A percentile compares a stretch with the other conserved stretches of the same genome.
These are phyloP conservation scores for Nematolebias whitei DNA, from an alignment of 2,113 vertebrate genomes.

Conservation along the genomic window DNA sequence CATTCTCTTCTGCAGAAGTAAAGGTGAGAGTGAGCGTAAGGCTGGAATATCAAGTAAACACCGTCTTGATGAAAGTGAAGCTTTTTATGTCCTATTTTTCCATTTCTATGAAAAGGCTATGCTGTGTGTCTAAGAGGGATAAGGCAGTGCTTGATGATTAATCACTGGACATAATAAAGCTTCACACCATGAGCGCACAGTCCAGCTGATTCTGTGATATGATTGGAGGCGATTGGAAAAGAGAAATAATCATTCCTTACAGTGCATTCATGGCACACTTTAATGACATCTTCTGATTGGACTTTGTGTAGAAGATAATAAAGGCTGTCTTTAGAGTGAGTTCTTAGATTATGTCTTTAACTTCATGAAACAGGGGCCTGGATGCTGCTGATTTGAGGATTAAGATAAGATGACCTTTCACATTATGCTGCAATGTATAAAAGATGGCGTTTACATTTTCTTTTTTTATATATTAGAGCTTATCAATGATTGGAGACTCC, in stretches of 20 bases:
- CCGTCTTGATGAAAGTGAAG: conserved; percentile 53
- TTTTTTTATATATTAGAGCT: conserved; percentile 79
- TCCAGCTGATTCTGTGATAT: conserved; percentile 75
- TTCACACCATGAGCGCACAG: conserved; percentile 66
- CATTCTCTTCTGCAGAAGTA: conserved; percentile 9
- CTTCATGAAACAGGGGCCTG: conserved; percentile 78
- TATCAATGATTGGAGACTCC: conserved; percentile 75
- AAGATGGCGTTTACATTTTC: conserved; percentile 77
- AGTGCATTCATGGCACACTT: conserved; percentile 68
- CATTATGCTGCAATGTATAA: conserved; percentile 79
- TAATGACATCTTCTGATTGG: conserved; percentile 78
- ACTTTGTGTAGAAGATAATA: conserved; percentile 69
- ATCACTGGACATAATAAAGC: conserved; percentile 76
- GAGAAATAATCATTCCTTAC: conserved; percentile 73
- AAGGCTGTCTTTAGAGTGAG: conserved; percentile 72
- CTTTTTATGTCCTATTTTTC: conserved; percentile 34
- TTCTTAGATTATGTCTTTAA: conserved; percentile 78
- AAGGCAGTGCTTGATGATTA: conserved; percentile 68
- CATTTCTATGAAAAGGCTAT: conserved; percentile 34
- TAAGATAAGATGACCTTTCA: conserved; percentile 82
- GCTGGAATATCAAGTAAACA: conserved; percentile 41
- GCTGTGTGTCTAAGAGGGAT: conserved; percentile 65
- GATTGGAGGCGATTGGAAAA: conserved; percentile 72
- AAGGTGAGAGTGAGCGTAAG: conserved; percentile 18
- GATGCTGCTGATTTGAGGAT: conserved; percentile 79